Evolutionary conservation across 2,797 vertebrate species (phyloP).

Genomic region (Florisuga fusca): DNA sequence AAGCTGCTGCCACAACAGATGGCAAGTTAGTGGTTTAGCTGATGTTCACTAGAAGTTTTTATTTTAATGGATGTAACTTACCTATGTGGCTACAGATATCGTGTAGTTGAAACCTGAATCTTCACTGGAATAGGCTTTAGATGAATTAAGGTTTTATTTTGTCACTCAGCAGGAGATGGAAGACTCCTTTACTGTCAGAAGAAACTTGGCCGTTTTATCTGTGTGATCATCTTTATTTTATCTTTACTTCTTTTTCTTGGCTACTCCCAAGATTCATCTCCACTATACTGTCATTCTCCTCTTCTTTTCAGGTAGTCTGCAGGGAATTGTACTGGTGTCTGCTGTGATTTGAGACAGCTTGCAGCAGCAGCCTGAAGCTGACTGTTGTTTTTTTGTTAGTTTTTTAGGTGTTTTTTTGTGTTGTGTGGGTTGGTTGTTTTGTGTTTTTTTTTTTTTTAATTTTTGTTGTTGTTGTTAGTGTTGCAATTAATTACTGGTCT

Average conservation of each 20-base stretch:
- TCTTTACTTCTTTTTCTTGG: background rate
- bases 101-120: background rate
- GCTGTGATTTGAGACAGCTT: constrained; percentile 30
- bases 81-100: background rate
- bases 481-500: background rate
- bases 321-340: constrained; percentile 6
- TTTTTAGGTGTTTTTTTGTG: no score
- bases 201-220: background rate
- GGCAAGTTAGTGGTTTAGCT: constrained; percentile 59
- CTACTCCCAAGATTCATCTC: background rate
- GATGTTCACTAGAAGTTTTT: constrained; percentile 25
- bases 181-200: background rate
- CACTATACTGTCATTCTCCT: background rate
- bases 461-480: background rate
- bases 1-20: constrained; percentile 61
- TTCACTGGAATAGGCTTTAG: background rate
- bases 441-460: no score
- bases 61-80: background rate
- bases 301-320: background rate
- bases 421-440: background rate
- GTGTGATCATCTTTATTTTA: constrained; percentile 25
- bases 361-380: background rate
- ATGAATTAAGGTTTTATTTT: background rate
- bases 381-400: background rate
- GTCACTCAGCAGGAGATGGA: background rate